Percentiles rank a stretch among this genome's conserved stretches.
phyloP scores from a whole-genome alignment of 2,888 invertebrate genomes.

The Drosophila kuntzei region DNA sequence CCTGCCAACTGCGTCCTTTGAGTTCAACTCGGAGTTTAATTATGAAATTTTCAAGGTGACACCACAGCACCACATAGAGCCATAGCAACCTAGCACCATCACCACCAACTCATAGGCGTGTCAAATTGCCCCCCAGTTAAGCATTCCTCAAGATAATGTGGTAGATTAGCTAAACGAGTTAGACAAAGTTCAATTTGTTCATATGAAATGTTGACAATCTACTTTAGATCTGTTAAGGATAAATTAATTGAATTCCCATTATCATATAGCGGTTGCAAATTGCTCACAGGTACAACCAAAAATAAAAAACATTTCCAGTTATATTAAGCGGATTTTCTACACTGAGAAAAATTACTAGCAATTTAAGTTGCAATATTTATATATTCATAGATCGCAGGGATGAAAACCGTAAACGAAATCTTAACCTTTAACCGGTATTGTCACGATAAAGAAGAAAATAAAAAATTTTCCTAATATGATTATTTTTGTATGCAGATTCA shows the following conservation, averaged over 20 bases:
- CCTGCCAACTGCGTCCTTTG: conserved; percentile 34
- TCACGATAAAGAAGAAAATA: too few relatives aligned
- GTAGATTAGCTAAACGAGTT: conserved; percentile 58
- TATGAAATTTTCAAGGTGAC: conserved; percentile 79
- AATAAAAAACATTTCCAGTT: conserved; percentile 3
- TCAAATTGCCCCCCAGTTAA: conserved; percentile 37
- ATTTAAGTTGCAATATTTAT: not conserved
- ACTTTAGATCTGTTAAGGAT: conserved; percentile 26
- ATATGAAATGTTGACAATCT: conserved; percentile 32
- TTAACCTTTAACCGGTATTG: too few relatives aligned
- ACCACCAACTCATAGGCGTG: conserved; percentile 1
- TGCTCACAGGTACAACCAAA: not conserved
- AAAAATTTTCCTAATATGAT: too few relatives aligned
- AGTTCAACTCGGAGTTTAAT: conserved; percentile 65
- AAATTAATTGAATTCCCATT: conserved; percentile 37
- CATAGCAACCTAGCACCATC: not conserved
- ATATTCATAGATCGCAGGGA: too few relatives aligned
- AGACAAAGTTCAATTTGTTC: conserved; percentile 51
- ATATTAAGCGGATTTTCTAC: conserved; percentile 1
- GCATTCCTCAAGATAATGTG: conserved; percentile 50
- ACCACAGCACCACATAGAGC: conserved; percentile 29
- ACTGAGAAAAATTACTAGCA: not conserved
- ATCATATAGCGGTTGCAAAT: conserved; percentile 7
- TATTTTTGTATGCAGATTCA: too few relatives aligned
- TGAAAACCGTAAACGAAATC: too few relatives aligned